Evolutionary conservation across 2,113 vertebrate genomes (phyloP).

Genomic region (Lophochroa leadbeateri): DNA sequence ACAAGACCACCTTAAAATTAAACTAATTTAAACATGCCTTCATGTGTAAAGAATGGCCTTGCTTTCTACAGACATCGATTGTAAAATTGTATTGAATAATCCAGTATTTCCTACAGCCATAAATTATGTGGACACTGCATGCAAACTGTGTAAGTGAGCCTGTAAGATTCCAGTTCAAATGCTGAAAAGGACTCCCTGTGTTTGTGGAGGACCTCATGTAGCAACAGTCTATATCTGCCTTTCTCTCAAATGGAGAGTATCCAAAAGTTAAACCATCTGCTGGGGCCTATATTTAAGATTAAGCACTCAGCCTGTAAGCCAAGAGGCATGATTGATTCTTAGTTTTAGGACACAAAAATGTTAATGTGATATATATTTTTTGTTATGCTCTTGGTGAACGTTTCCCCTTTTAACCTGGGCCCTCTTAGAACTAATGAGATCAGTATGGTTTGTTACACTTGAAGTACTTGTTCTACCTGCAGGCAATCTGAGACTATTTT

Average conservation of each 20-base stretch:
- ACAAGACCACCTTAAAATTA: not conserved
- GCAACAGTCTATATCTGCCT: not conserved
- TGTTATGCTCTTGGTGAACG: not conserved
- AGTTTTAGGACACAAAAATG: slow-evolving; percentile 23
- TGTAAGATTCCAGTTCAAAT: not conserved
- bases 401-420: not conserved
- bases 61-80: not conserved
- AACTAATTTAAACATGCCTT: not conserved
- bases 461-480: not conserved
- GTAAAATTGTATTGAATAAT: not conserved
- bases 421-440: not conserved
- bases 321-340: slow-evolving; percentile 7
- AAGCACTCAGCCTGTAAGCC: not conserved
- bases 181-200: not conserved
- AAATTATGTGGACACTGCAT: not conserved
- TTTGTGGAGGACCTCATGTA: not conserved
- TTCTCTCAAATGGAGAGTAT: not conserved
- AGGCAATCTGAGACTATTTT: not conserved
- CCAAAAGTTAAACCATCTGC: not conserved
- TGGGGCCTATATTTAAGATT: slow-evolving; percentile 14
- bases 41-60: not conserved
- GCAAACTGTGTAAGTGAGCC: not conserved
- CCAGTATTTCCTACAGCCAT: not conserved
- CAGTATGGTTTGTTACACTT: not conserved
- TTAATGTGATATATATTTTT: not conserved